phyloP scores from a whole-genome alignment of 2,888 invertebrate species.

The Pharmacophagus antenor region DNA sequence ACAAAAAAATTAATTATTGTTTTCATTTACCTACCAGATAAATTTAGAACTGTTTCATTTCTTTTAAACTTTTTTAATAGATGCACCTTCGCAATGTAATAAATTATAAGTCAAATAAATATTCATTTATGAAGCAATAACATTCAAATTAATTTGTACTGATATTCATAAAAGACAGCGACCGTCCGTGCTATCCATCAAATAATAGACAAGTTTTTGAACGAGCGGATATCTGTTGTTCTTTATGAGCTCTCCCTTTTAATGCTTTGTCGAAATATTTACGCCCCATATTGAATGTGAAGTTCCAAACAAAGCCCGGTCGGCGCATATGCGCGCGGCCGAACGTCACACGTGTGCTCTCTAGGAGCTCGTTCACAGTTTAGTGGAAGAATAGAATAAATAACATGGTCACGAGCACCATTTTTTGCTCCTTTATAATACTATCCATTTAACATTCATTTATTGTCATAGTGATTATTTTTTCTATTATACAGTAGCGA shows the following conservation, averaged over 20 bases:
- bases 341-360: slow-evolving; percentile 67
- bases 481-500: slow-evolving; percentile 7
- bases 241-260: slow-evolving; percentile 67
- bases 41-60: too few relatives aligned
- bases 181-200: slow-evolving; percentile 15
- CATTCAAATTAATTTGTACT: neutral
- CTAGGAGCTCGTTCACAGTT: slow-evolving; percentile 45
- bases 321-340: slow-evolving; percentile 50
- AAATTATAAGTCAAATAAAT: too few relatives aligned
- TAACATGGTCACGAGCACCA: slow-evolving; percentile 51
- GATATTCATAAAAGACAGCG: slow-evolving; percentile 10
- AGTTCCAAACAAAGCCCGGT: slow-evolving; percentile 69
- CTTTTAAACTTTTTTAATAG: too few relatives aligned
- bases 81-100: too few relatives aligned
- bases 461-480: slow-evolving; percentile 12
- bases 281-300: slow-evolving; percentile 75
- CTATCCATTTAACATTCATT: slow-evolving; percentile 18
- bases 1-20: too few relatives aligned
- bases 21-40: too few relatives aligned
- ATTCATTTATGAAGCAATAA: too few relatives aligned
- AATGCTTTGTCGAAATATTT: slow-evolving; percentile 77
- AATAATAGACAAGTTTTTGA: slow-evolving; percentile 35
- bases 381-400: slow-evolving; percentile 53
- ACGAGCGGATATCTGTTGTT: slow-evolving; percentile 56
- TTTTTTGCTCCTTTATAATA: slow-evolving; percentile 35